Percentiles rank a stretch among this genome's conserved stretches.
These are phyloP conservation scores for Rhizomys pruinosus DNA, from an alignment of 2,113 vertebrate species.

Conservation along the genomic window DNA sequence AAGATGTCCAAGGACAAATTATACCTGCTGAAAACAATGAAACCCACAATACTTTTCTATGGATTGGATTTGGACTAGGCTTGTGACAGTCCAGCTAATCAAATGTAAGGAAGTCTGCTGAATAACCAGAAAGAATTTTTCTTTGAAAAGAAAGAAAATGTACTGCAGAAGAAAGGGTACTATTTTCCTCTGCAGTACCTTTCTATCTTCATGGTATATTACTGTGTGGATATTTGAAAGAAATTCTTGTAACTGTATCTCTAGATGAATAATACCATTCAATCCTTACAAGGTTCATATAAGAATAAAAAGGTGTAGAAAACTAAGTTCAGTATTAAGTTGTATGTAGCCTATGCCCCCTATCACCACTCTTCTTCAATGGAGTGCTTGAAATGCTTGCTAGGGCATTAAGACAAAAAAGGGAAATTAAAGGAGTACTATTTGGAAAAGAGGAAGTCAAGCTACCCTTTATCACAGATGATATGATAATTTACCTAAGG, in stretches of 20 bases:
- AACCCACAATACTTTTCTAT: neutral
- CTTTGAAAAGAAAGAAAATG: neutral
- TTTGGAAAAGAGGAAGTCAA: too few relatives aligned
- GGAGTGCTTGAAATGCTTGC: too few relatives aligned
- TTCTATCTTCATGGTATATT: neutral
- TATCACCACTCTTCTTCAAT: too few relatives aligned
- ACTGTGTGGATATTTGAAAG: neutral
- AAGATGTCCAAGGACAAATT: neutral
- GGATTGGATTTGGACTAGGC: neutral
- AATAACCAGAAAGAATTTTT: neutral
- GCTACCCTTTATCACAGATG: too few relatives aligned
- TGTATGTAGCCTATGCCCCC: neutral
- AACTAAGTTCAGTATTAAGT: neutral
- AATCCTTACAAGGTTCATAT: neutral
- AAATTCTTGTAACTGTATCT: neutral
- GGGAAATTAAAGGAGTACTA: too few relatives aligned
- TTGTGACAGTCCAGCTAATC: neutral
- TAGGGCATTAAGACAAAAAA: too few relatives aligned
- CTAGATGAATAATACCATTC: neutral
- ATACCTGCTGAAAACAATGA: neutral
- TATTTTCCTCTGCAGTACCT: neutral
- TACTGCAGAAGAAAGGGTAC: neutral
- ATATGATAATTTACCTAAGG: too few relatives aligned
- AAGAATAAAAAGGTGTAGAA: neutral
- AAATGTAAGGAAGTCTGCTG: neutral